A percentile compares a stretch with the other conserved stretches of the same genome.
These are phyloP conservation scores for Virgularia gustaviana DNA, from an alignment of 92 coral and sea anemone species.

Conservation along the genomic window DNA sequence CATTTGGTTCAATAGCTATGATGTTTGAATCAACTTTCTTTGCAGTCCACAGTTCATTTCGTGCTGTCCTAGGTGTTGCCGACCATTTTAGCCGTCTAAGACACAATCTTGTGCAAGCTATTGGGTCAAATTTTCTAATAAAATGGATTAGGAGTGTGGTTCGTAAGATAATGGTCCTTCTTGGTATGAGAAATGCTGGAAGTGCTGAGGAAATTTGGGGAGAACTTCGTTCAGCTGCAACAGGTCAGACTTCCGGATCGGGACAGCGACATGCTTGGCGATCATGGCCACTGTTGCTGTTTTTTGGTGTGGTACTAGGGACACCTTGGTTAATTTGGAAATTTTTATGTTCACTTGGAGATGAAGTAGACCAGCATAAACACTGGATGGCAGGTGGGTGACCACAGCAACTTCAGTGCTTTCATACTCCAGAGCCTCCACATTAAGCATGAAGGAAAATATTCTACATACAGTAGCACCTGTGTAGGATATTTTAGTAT, in stretches of 20 bases:
- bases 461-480: too few relatives aligned
- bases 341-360: constrained; percentile 63
- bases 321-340: constrained; percentile 92
- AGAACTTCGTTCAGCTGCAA: constrained; percentile 57
- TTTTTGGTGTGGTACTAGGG: constrained; percentile 92
- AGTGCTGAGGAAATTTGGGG: constrained; percentile 85
- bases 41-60: constrained; percentile 83
- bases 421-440: not conserved
- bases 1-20: constrained; percentile 97
- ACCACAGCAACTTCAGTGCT: not conserved
- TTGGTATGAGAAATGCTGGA: constrained; percentile 59
- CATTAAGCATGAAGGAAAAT: not conserved
- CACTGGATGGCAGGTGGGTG: constrained; percentile 87
- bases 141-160: constrained; percentile 62
- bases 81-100: constrained; percentile 91
- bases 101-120: constrained; percentile 64
- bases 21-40: constrained; percentile 97
- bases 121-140: constrained; percentile 76
- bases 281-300: constrained; percentile 95
- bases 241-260: constrained; percentile 41
- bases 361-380: constrained; percentile 57
- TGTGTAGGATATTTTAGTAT: too few relatives aligned
- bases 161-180: constrained; percentile 58
- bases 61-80: constrained; percentile 92
- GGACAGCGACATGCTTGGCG: constrained; percentile 43